Percentiles rank a stretch among this genome's conserved stretches.
phyloP scores from a whole-genome alignment of 1,140 invertebrate species.

The Heliothis subflexa region DNA sequence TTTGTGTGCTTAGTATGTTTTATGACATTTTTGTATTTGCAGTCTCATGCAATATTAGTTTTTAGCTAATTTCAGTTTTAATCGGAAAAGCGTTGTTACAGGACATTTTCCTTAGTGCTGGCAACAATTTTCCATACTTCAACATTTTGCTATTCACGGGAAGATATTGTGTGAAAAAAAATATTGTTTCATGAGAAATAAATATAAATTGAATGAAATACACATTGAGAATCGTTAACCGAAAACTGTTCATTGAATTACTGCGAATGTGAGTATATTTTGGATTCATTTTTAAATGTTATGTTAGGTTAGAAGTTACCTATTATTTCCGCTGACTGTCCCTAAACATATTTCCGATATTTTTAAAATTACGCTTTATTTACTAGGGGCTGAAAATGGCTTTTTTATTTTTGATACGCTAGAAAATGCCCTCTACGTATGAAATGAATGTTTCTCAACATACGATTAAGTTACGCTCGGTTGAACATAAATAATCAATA shows the following conservation, averaged over 20 bases:
- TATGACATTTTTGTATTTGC: neutral
- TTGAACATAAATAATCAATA: constrained; percentile 60
- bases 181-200: constrained; percentile 35
- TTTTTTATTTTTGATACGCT: constrained; percentile 77
- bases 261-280: constrained; percentile 70
- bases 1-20: neutral
- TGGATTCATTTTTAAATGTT: constrained; percentile 58
- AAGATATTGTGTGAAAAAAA: constrained; percentile 43
- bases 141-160: constrained; percentile 45
- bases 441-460: constrained; percentile 43
- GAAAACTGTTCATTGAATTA: constrained; percentile 48
- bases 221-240: constrained; percentile 18
- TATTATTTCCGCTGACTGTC: constrained; percentile 80
- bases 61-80: neutral
- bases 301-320: constrained; percentile 82
- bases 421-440: constrained; percentile 46
- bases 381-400: constrained; percentile 79
- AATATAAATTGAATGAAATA: constrained; percentile 45
- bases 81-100: neutral
- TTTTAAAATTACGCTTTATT: constrained; percentile 74
- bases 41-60: neutral
- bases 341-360: constrained; percentile 71
- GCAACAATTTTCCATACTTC: constrained; percentile 49
- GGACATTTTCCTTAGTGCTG: constrained; percentile 17
- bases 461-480: constrained; percentile 50